Conservation (phyloP, 2,113 vertebrate species). For the Crocuta crocuta region DNA sequence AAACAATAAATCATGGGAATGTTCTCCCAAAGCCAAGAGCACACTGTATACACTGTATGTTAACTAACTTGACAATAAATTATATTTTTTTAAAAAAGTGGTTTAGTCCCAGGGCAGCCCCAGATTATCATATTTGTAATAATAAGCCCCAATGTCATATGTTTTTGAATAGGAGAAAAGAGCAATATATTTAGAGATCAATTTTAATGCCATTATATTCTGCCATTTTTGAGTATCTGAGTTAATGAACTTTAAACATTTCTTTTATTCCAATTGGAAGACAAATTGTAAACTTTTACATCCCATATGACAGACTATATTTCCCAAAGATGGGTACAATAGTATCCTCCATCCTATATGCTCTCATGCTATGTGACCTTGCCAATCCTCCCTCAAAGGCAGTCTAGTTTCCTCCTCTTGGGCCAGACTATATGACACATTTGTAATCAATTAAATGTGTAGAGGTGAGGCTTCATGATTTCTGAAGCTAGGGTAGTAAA, state of each 20-base stretch:
- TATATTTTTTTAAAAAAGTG: background rate
- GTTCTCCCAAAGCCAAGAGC: too few relatives aligned
- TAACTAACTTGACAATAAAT: too few relatives aligned
- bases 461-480: background rate
- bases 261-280: background rate
- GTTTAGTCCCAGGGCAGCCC: background rate
- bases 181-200: background rate
- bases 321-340: background rate
- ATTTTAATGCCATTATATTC: slow-evolving; percentile 8
- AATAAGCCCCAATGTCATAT: background rate
- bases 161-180: background rate
- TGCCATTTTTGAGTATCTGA: background rate
- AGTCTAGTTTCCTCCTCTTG: background rate
- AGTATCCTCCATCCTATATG: background rate
- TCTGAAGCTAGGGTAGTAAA: background rate
- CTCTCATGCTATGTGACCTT: background rate
- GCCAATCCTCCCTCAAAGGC: background rate
- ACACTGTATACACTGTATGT: too few relatives aligned
- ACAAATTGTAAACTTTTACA: background rate
- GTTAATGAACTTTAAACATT: background rate
- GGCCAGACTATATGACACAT: background rate
- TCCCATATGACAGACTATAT: background rate
- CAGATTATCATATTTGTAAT: background rate
- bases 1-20: too few relatives aligned
- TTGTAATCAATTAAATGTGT: background rate